Base-by-base conservation (phyloP, 2,113 vertebrate genomes). In the Charadrius vociferus region DNA sequence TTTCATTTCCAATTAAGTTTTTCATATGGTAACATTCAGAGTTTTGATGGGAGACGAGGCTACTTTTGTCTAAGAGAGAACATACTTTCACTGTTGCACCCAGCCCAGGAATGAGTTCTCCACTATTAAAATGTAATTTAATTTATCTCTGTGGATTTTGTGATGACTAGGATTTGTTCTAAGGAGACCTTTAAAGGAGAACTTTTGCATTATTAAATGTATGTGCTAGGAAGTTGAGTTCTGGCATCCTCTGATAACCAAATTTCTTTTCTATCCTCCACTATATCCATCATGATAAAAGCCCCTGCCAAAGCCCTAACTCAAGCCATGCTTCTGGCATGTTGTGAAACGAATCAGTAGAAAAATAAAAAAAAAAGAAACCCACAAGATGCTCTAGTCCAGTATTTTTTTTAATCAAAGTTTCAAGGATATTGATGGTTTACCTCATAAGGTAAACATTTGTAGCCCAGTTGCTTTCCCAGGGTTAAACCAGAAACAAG, bases 301-400 rank as follows among this genome's bases (percentile, higher is more conserved):
- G 78, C 53, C 37, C n/a, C 71, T 96, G 97, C 97, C 96, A 97
- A 91, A 95, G 93, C 81, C 75, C 86, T 97, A 97, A 97, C 95
- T 96, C 94, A 98, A 98, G 96, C 96, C 97, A 97, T 97, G 90
- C 95, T 94, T 96, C 93, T 97, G 97, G 97, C 96, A 92, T 88
- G 65, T 83, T 94, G 95, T 95, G 85, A 94, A 97, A 95, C 26
- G 17, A 95, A 92, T 93, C 68, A 36, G 94, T 62, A 4, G 27
- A 65, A 32, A 81, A 53, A 86, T 55, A 36, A 49, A 80, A 61
- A 37, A 34, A 20, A 73, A 70, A 79, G 39, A 92, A 92, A 92
- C 55, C 84, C 84, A 92, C 82, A 93, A 94, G 90, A 95, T 92
- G 91, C 84, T 97, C 91, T 23, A 56, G 84, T 67, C 50, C 65